These are phyloP conservation scores for Gerris lacustris DNA, from an alignment of 2,888 invertebrate genomes.

Conservation along the genomic window DNA sequence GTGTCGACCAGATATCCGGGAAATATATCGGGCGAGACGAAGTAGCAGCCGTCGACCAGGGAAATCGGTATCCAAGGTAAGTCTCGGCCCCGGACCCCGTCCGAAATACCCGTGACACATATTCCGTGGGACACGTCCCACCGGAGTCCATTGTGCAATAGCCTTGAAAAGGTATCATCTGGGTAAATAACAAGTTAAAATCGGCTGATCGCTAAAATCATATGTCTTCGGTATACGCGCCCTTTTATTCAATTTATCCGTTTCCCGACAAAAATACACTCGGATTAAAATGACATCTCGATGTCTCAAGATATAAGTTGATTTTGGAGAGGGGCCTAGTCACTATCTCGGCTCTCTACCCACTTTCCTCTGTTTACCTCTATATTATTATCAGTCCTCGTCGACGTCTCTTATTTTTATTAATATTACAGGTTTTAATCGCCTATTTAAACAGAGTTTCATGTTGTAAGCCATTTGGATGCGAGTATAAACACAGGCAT, in stretches of 20 bases:
- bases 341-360: too few species aligned
- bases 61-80: slow-evolving; percentile 4
- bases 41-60: neutral
- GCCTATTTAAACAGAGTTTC: too few species aligned
- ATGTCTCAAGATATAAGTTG: too few species aligned
- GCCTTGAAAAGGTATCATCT: slow-evolving; percentile 30
- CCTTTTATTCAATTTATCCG: neutral
- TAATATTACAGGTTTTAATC: too few species aligned
- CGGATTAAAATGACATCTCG: too few species aligned
- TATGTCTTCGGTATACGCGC: slow-evolving; percentile 18
- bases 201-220: slow-evolving; percentile 28
- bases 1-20: neutral
- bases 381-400: too few species aligned
- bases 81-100: neutral
- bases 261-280: neutral
- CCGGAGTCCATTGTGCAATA: slow-evolving; percentile 16
- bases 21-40: neutral
- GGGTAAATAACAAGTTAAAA: slow-evolving; percentile 26
- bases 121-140: neutral
- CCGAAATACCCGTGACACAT: neutral
- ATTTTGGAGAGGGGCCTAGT: too few species aligned
- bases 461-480: too few species aligned
- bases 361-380: too few species aligned
- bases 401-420: too few species aligned
- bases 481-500: too few species aligned